Evolutionary conservation across 2,113 vertebrate genomes (phyloP).

Genomic region (Gavialis gangeticus): DNA sequence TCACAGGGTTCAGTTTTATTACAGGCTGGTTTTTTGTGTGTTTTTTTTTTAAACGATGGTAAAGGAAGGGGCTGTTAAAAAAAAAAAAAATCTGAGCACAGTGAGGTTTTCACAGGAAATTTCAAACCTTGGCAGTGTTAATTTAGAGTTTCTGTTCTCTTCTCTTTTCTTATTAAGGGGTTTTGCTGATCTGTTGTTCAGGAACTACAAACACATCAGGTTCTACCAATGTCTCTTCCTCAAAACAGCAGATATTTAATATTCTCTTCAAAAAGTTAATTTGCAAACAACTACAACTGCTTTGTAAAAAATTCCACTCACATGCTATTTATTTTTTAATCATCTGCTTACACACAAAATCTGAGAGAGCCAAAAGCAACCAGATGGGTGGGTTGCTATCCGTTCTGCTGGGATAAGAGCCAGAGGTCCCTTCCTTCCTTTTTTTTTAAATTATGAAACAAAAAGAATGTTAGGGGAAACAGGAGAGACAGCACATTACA

Average conservation of each 20-base stretch:
- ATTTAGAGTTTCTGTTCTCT: constrained; percentile 8
- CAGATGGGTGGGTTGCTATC: constrained; percentile 55
- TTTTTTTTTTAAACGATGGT: background rate
- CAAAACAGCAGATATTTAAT: background rate
- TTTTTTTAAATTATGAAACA: background rate
- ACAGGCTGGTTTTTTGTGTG: background rate
- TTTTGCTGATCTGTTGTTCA: background rate
- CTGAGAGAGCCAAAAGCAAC: constrained; percentile 38
- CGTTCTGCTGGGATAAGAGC: constrained; percentile 44
- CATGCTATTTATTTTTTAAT: constrained; percentile 43
- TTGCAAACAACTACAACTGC: background rate
- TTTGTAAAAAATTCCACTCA: background rate
- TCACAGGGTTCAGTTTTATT: background rate
- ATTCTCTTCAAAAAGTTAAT: background rate
- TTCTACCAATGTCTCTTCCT: background rate
- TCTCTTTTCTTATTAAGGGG: constrained; percentile 27
- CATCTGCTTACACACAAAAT: constrained; percentile 3
- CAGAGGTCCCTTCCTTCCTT: constrained; percentile 53
- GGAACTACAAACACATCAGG: background rate
- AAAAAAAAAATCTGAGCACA: background rate
- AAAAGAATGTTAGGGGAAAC: background rate
- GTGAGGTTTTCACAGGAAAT: background rate
- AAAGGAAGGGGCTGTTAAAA: background rate
- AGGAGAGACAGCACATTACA: background rate
- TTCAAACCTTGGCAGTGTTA: constrained; percentile 12